Conservation (phyloP, 2,797 vertebrate genomes). For the Ficedula albicollis region DNA sequence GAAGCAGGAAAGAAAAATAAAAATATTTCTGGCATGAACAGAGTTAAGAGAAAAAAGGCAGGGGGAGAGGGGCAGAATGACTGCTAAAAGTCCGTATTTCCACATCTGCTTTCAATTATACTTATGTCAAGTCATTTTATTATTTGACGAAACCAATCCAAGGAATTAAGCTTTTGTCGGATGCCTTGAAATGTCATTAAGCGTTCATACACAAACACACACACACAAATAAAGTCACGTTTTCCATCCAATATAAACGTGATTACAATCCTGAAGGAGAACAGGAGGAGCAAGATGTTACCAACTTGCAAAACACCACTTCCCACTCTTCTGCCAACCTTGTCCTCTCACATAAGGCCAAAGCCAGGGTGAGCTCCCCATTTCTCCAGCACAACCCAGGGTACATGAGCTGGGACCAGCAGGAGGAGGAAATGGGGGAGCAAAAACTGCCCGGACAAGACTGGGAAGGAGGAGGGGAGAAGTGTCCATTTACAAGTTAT, state of each 20-base stretch:
- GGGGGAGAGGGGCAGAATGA: background rate
- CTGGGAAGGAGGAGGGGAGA: background rate
- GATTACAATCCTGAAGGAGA: background rate
- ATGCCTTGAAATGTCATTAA: slow-evolving; percentile 81
- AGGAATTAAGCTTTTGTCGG: slow-evolving; percentile 70
- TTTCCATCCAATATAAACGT: slow-evolving; percentile 1
- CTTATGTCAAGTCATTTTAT: slow-evolving; percentile 78
- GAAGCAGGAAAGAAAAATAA: slow-evolving; percentile 45
- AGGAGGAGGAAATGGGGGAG: background rate
- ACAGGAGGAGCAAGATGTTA: background rate
- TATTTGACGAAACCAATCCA: slow-evolving; percentile 77
- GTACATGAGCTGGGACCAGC: background rate
- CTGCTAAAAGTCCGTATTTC: slow-evolving; percentile 68
- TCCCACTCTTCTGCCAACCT: background rate
- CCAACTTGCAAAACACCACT: background rate
- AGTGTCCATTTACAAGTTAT: background rate
- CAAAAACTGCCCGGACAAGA: background rate
- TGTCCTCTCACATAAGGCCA: background rate
- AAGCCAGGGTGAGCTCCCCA: background rate
- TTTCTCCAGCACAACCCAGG: background rate
- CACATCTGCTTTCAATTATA: slow-evolving; percentile 79
- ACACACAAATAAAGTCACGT: slow-evolving; percentile 54
- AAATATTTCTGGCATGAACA: slow-evolving; percentile 73
- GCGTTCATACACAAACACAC: slow-evolving; percentile 54
- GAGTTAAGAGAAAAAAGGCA: background rate